Evolutionary conservation across 2,797 vertebrate species (phyloP), one percentile per base, ranked within the genome.

Genomic region (Myripristis murdjan): DNA sequence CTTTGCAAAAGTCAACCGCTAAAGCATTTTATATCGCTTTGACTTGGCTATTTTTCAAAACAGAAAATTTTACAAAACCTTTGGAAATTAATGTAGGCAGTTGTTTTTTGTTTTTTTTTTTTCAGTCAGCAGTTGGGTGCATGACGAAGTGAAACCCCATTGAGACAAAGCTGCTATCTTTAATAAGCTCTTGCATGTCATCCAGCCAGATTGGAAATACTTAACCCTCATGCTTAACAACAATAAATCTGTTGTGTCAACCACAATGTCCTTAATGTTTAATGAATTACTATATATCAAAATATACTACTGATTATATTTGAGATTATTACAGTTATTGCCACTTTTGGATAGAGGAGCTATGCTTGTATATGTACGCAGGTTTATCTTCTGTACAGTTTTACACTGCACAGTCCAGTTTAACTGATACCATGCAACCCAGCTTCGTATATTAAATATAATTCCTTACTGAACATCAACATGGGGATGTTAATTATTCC

Each of bases 51-150:
- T 84, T 92, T 92, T 89, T 87, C 84, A 87, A 84, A 77, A 71
- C 60, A 80, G 55, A 87, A 76, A 88, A 79, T 90, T 92, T 92
- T 92, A 87, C 87, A 89, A 55, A 85, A 82, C 56, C 85, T 89
- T 90, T 83, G 74, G 73, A 64, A 73, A 82, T 57, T 67, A 77
- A 82, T 68, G 33, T 9, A 68, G 58, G 5, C 69, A 65, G 77
- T n/a, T 73, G n/a, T n/a, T n/a, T n/a, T n/a, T n/a, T n/a, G n/a
- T n/a, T n/a, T n/a, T n/a, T n/a, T n/a, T n/a, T n/a, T 89, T 77
- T 67, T 71, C 71, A 67, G 75, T 80, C 69, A 28, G 65, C 39
- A 22, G 64, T 6, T 12, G 71, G 65, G 55, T 72, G 85, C 86
- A 83, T 81, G 87, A 63, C 54, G 55, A 71, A 52, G 31, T 70